phyloP scores from a whole-genome alignment of 2,113 vertebrate species.

The Poecile atricapillus region DNA sequence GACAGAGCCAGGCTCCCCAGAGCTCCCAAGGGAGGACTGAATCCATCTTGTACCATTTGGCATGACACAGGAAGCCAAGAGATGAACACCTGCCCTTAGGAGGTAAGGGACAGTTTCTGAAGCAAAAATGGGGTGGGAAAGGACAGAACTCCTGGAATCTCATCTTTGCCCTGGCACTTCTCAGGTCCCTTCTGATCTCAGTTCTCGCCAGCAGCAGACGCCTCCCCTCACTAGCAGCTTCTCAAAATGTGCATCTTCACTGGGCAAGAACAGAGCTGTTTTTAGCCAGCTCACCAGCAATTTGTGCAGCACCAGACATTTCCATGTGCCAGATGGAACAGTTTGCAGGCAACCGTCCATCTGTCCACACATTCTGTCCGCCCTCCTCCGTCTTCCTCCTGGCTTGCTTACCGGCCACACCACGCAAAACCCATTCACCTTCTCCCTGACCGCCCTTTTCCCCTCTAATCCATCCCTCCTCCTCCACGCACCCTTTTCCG shows the following conservation, averaged over 20 bases:
- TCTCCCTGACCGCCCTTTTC: not conserved
- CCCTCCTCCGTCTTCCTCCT: not conserved
- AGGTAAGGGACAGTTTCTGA: not conserved
- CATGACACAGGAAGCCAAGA: not conserved
- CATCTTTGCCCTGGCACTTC: not conserved
- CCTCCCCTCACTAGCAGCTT: not conserved
- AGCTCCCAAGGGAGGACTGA: not conserved
- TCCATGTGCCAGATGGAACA: not conserved
- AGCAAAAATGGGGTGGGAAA: not conserved
- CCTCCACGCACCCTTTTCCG: not conserved
- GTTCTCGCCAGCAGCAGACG: not conserved
- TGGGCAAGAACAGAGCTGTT: not conserved
- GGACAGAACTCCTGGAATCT: not conserved
- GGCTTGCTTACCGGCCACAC: not conserved
- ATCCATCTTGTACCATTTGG: too few species aligned
- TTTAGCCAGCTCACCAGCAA: not conserved
- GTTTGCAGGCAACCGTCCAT: not conserved
- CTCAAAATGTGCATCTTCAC: not conserved
- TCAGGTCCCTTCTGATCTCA: not conserved
- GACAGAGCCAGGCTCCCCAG: not conserved
- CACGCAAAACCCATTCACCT: not conserved
- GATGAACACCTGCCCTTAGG: rapidly evolving
- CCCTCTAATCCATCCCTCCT: not conserved
- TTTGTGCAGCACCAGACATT: not conserved
- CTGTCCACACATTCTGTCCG: rapidly evolving